Evolutionary conservation across 1,140 invertebrate genomes (phyloP).

Genomic region (Cotesia vestalis): DNA sequence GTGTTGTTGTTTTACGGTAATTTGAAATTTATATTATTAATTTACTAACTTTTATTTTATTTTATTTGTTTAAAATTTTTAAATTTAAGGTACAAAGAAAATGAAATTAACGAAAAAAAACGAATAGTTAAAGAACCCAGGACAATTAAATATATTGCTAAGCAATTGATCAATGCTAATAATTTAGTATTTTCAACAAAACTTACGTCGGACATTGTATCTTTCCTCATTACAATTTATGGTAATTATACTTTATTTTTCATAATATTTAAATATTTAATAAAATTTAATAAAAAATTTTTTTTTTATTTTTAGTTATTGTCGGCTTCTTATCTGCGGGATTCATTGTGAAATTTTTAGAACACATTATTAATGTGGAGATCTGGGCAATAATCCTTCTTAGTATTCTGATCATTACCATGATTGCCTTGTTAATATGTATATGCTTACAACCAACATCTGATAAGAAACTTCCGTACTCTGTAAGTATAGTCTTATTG

Average conservation of each 20-base stretch:
- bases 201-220: slow-evolving; percentile 66
- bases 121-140: slow-evolving; percentile 46
- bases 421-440: slow-evolving; percentile 57
- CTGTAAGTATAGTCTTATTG: slow-evolving; percentile 43
- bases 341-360: slow-evolving; percentile 47
- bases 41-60: too few relatives aligned
- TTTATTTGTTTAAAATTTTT: background rate
- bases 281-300: slow-evolving; percentile 47
- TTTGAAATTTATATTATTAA: slow-evolving; percentile 13
- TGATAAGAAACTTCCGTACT: slow-evolving; percentile 56
- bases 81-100: slow-evolving; percentile 58
- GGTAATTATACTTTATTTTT: slow-evolving; percentile 55
- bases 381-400: slow-evolving; percentile 55
- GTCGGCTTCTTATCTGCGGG: too few relatives aligned
- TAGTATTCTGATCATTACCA: slow-evolving; percentile 59
- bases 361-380: slow-evolving; percentile 40
- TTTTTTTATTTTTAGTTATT: background rate
- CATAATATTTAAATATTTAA: background rate
- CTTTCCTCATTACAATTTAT: slow-evolving; percentile 66
- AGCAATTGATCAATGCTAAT: slow-evolving; percentile 65
- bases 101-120: slow-evolving; percentile 53
- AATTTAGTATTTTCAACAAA: slow-evolving; percentile 60
- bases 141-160: slow-evolving; percentile 48
- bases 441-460: slow-evolving; percentile 72
- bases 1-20: slow-evolving; percentile 78